Evolutionary conservation across 2,888 invertebrate species (phyloP), one percentile per base, ranked within the genome.

Genomic region (Sphaerophoria taeniata): DNA sequence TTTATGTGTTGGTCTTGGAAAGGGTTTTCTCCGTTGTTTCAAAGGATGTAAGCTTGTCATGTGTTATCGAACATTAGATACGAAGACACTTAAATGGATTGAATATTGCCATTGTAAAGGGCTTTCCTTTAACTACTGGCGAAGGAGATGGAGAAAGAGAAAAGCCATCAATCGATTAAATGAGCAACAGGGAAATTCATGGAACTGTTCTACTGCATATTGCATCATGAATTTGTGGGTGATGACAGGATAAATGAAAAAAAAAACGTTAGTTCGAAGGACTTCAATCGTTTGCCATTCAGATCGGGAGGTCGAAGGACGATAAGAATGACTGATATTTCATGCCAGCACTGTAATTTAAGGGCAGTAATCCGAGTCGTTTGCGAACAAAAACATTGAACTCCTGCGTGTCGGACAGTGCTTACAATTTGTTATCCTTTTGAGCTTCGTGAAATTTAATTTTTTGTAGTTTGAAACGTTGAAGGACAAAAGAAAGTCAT

Each of bases 131-230:
- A 4, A 31, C 7, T 53, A 14, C 7, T n/a, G 5, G 2, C 34
- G 43, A 45, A 53, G 14, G 7, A 4, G 56, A 4, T 39, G 9
- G 39, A 39, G 39, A 51, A 16, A 77, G 24, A 56, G 63, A 85
- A 63, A 77, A 69, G 70, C 76, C 81, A 85, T 85, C 81, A 85
- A 85, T 85, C 81, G 85, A 85, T 85, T 85, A 81, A 85, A 85
- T 81, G 81, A 80, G 85, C 85, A 85, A 85, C 85, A 85, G 85
- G 85, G 69, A 77, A 70, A 77, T 77, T 85, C 85, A 85, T 85
- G 61, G 60, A 34, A 24, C 49, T 67, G 39, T 69, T 76, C 69
- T 67, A 76, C 81, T 76, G 81, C 85, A 80, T 72, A 67, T 74
- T 79, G 79, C 65, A 84, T 55, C 24, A 24, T 60, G 65, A n/a